Conservation (phyloP, 2,113 vertebrate species). For the Malurus alboscapulatus region DNA sequence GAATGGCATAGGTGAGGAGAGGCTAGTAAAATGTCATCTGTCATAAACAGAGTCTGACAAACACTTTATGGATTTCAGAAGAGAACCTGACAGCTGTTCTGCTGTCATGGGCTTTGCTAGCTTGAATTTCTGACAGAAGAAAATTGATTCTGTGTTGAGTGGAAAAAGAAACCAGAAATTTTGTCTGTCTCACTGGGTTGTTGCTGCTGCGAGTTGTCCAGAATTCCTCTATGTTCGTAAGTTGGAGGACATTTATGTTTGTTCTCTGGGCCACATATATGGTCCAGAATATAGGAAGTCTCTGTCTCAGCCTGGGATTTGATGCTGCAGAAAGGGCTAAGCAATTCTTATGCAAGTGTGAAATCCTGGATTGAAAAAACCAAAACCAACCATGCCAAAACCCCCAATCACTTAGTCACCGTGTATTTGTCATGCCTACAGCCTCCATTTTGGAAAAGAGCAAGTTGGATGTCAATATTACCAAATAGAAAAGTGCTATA, state of each 20-base stretch:
- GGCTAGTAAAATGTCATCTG: background rate
- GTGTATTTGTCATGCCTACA: background rate
- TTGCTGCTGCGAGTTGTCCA: background rate
- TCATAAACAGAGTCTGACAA: background rate
- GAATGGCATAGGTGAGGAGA: background rate
- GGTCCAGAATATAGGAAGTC: background rate
- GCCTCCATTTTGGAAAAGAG: background rate
- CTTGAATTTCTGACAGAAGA: background rate
- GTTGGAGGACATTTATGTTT: background rate
- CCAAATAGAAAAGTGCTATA: background rate
- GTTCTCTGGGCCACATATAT: background rate
- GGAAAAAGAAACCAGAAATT: background rate
- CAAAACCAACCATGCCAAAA: fast-evolving
- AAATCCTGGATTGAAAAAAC: background rate
- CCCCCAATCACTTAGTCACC: background rate
- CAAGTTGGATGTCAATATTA: background rate
- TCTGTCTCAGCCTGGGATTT: background rate
- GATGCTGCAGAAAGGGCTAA: background rate
- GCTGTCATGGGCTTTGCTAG: background rate
- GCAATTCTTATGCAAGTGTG: background rate
- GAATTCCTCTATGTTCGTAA: fast-evolving
- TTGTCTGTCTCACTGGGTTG: background rate
- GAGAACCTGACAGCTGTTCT: slow-evolving; percentile 13
- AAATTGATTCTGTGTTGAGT: background rate
- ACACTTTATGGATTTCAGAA: background rate